Evolutionary conservation across 2,113 vertebrate species (phyloP).

Genomic region (Anolis carolinensis): DNA sequence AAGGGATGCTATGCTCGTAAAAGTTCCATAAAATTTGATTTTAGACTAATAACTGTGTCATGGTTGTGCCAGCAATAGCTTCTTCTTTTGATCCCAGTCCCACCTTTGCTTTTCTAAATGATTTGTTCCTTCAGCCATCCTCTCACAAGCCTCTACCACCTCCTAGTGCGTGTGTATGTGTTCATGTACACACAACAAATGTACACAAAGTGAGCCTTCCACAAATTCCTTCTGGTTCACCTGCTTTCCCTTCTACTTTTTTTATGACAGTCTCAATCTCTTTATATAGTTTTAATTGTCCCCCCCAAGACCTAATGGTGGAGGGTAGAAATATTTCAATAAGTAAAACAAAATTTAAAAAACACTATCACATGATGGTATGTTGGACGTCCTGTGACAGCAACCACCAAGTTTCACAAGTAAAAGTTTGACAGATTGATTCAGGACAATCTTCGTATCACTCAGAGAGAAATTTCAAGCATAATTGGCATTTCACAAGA

Average conservation of each 20-base stretch:
- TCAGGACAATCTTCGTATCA: too few species aligned
- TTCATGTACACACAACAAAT: neutral
- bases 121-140: neutral
- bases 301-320: too few species aligned
- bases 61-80: neutral
- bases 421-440: too few species aligned
- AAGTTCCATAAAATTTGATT: neutral
- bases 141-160: neutral
- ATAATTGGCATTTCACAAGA: too few species aligned
- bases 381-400: too few species aligned
- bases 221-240: neutral
- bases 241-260: neutral
- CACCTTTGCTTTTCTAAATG: neutral
- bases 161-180: neutral
- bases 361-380: too few species aligned
- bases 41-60: neutral
- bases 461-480: too few species aligned
- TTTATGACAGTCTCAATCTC: neutral
- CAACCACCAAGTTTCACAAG: too few species aligned
- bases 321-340: too few species aligned
- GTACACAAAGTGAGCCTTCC: neutral
- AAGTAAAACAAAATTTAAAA: too few species aligned
- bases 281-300: too few species aligned
- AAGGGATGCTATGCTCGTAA: neutral
- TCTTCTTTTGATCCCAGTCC: neutral